Conservation (phyloP, 2,888 invertebrate species). For the Chydorus sphaericus region DNA sequence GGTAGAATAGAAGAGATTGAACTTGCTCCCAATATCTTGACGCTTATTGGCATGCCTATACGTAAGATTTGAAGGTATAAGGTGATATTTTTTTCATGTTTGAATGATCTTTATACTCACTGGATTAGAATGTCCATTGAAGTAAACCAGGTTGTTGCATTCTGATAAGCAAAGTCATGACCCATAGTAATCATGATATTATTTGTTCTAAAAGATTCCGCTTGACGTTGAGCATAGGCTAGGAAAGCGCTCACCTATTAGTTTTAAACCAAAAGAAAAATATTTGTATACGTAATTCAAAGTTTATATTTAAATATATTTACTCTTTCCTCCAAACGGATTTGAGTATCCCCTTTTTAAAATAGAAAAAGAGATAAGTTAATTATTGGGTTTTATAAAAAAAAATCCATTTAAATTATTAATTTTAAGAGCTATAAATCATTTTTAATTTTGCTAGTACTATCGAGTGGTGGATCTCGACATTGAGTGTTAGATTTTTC, state of each 20-base stretch:
- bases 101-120: too few relatives aligned
- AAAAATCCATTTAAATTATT: too few relatives aligned
- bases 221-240: slow-evolving; percentile 23
- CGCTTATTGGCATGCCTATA: slow-evolving; percentile 17
- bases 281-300: too few relatives aligned
- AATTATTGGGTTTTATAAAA: too few relatives aligned
- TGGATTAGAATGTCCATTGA: slow-evolving; percentile 78
- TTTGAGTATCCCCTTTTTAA: too few relatives aligned
- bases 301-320: background rate
- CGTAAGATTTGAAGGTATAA: too few relatives aligned
- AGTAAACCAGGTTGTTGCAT: slow-evolving; percentile 49
- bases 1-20: slow-evolving; percentile 52
- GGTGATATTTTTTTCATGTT: too few relatives aligned
- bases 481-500: slow-evolving; percentile 26
- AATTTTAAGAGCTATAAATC: too few relatives aligned
- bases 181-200: slow-evolving; percentile 82
- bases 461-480: slow-evolving; percentile 12
- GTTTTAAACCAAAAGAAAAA: too few relatives aligned
- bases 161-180: slow-evolving; percentile 74
- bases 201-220: slow-evolving; percentile 36
- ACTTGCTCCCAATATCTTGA: slow-evolving; percentile 4
- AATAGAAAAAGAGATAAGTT: too few relatives aligned
- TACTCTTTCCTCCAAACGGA: too few relatives aligned
- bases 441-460: too few relatives aligned
- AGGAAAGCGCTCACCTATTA: slow-evolving; percentile 16